A percentile compares a stretch with the other conserved stretches of the same genome.
These are phyloP conservation scores for Acanthisitta chloris DNA, from an alignment of 2,113 vertebrate species.

Conservation along the genomic window DNA sequence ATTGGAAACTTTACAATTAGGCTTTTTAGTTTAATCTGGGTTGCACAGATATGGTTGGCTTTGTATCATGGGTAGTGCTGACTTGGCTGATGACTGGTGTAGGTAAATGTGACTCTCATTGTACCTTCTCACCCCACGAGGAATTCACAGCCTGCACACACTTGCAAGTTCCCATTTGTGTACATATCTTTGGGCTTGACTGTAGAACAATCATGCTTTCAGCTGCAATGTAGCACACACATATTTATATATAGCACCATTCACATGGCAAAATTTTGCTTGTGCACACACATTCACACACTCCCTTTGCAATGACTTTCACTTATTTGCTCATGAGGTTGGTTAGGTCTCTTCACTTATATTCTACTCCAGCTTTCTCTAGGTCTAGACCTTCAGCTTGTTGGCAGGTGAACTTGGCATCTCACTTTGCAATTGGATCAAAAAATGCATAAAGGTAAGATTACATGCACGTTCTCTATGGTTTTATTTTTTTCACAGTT, in stretches of 20 bases:
- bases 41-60: not conserved
- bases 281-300: accelerated
- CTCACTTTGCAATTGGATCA: not conserved
- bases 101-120: not conserved
- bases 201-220: not conserved
- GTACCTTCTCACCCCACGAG: not conserved
- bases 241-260: not conserved
- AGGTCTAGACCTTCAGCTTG: not conserved
- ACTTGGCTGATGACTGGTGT: not conserved
- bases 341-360: not conserved
- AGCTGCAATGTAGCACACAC: not conserved
- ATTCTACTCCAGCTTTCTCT: not conserved
- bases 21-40: not conserved
- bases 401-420: not conserved
- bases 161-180: not conserved
- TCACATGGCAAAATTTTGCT: not conserved
- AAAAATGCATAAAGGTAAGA: not conserved
- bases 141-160: not conserved
- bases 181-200: not conserved
- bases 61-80: not conserved
- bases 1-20: not conserved
- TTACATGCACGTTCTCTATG: not conserved
- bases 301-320: not conserved
- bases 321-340: not conserved
- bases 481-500: not conserved